Evolutionary conservation across 2,888 invertebrate species (phyloP).

Genomic region (Abrostola triplasia): DNA sequence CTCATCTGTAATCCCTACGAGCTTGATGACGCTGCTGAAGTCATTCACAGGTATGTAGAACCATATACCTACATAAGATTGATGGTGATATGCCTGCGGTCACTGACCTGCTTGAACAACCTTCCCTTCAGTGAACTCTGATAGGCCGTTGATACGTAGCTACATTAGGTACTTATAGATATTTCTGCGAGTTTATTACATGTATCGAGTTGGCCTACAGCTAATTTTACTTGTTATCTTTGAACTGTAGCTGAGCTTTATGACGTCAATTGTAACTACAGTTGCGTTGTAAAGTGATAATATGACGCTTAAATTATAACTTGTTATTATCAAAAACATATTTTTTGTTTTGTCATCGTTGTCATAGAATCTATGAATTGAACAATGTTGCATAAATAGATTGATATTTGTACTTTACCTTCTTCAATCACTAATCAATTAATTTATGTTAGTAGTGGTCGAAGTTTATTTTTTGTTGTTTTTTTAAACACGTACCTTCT

Average conservation of each 20-base stretch:
- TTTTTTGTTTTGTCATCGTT: constrained; percentile 39
- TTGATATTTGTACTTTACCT: no score
- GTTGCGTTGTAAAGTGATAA: constrained; percentile 19
- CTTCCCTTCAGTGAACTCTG: neutral
- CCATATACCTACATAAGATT: no score
- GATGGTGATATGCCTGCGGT: neutral
- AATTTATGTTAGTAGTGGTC: no score
- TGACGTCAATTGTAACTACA: constrained; percentile 46
- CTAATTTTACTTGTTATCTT: constrained; percentile 18
- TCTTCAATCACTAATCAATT: no score
- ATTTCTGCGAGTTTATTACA: neutral
- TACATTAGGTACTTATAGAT: neutral
- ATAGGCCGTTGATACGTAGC: neutral
- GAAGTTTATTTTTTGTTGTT: constrained; percentile 5
- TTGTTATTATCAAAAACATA: constrained; percentile 35
- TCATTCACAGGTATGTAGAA: constrained; percentile 90
- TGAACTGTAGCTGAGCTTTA: constrained; percentile 12
- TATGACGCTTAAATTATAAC: constrained; percentile 27
- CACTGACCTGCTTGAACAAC: neutral
- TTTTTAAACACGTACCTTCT: no score
- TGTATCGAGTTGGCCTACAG: neutral
- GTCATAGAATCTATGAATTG: neutral
- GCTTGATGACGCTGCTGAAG: constrained; percentile 95
- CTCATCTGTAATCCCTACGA: constrained; percentile 96
- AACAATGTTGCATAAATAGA: no score